Base-by-base conservation (phyloP, 37 sponge, comb jelly and placozoan genomes). In the Crambe crambe region DNA sequence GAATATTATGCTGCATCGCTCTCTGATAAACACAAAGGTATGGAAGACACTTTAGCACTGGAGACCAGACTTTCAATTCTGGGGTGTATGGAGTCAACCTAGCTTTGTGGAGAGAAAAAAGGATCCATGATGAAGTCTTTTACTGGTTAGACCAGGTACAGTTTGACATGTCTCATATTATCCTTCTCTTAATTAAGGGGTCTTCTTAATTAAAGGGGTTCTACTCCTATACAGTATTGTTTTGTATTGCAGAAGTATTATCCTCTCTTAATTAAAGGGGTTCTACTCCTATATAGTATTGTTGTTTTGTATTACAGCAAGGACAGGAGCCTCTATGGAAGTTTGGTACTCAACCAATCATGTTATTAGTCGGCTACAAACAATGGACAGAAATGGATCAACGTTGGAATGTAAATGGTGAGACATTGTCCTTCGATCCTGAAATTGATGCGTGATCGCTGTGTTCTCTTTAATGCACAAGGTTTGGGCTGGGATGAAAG, bases 331-430 rank as follows among this genome's bases (percentile, higher is more conserved):
- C 51, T 0, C 64, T 93, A 12, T 93, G 93, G 93, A 35, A 26
- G 47, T 85, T 76, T 68, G 94, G 94, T 10, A 90, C 94, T 43
- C 94, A 93, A 67, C 91, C 94, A 30, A 72, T 89, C 64, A 80
- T 93, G 83, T 47, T 89, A 31, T 68, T 93, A 20, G 40, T 77
- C 9, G 81, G 81, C 0, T 59, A 93, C 67, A 43, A 40, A 12
- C 77, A 85, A 42, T 89, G 91, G 91, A 82, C 75, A 25, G 37
- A 78, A 10, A 71, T 92, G 47, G 70, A 64, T 27, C 70, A 75
- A n/a, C 42, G 56, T 22, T 89, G 93, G 93, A 89, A 93, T 77
- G 56, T 85, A 6, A 36, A 88, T 66, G 89, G 89, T 78, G 4
- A 58, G 47, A 56, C 57, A 56, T 20, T 61, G 56, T 60, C 12